Base-by-base conservation (phyloP, 2,113 vertebrate species). In the Dendrocopos noguchii region DNA sequence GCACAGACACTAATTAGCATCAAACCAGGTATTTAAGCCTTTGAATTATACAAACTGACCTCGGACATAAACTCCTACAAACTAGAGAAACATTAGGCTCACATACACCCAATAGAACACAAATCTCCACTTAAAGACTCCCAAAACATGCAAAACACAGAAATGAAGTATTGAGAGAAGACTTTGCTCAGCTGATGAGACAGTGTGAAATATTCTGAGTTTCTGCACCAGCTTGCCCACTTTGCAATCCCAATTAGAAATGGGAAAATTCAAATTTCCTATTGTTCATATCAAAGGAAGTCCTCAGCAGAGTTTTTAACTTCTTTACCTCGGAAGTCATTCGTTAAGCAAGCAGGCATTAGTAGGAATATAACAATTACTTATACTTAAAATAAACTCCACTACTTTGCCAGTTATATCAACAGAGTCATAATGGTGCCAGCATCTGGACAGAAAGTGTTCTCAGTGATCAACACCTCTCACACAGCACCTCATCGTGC, bases 401-500 rank as follows among this genome's bases (percentile, higher is more conserved):
- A 77, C 65, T 64, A 55, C 36, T 81, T 64, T 76, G 60, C 55
- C 79, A 73, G 12, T 77, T 86, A 80, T 50, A 61, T 77, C 11
- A 66, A 66, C 27, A 83, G 65, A 90, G 57, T 20, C 91, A 55
- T 24, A 60, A 3, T 36, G n/a, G 42, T 86, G 82, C 39, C 78
- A 94, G 33, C 10, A 8, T 15, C 42, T 77, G 86, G 90, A 86
- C 25, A 79, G 57, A 91, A 88, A 94, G 72, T 17, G 16, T 29
- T 60, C 88, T 87, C 64, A 65, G 61, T 31, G 14, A 65, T 84
- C 90, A 91, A 61, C 70, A 95, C 95, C 92, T 95, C 95, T 90
- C 89, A 90, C 72, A 83, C 59, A 91, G 91, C 19, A 73, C 56
- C 73, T 64, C 77, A 94, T 95, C 88, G 63, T 67, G 75, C 79